These are phyloP conservation scores for Pitta sordida DNA, from an alignment of 2,113 vertebrate species.

Conservation along the genomic window DNA sequence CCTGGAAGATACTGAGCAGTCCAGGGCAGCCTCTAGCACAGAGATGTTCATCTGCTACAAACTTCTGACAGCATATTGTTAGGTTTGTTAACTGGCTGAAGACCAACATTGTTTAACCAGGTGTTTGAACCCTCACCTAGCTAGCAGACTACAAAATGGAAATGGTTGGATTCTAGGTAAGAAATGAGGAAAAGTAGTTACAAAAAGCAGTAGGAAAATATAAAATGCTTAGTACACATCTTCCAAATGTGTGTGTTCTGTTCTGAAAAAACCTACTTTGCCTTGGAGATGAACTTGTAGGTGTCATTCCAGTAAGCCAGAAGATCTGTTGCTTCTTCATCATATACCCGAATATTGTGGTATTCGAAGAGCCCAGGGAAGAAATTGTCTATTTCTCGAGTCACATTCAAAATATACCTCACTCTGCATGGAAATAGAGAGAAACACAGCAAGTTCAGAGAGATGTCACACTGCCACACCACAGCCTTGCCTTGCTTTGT, in stretches of 20 bases:
- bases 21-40: not conserved
- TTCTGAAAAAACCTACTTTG: constrained; percentile 81
- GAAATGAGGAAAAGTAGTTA: not conserved
- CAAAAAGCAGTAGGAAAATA: not conserved
- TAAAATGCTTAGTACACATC: not conserved
- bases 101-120: not conserved
- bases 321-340: constrained; percentile 96
- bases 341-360: constrained; percentile 95
- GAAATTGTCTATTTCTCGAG: constrained; percentile 97
- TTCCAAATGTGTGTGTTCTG: not conserved
- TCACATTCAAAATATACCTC: constrained; percentile 94
- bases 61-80: accelerated
- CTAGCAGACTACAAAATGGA: not conserved
- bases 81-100: not conserved
- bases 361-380: constrained; percentile 96
- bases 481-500: not conserved
- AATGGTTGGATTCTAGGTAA: not conserved
- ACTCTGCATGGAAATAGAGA: constrained; percentile 73
- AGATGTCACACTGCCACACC: not conserved
- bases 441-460: not conserved
- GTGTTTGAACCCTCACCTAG: not conserved
- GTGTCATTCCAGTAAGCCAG: constrained; percentile 98
- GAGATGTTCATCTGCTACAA: not conserved
- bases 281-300: constrained; percentile 98
- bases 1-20: not conserved